phyloP scores from a whole-genome alignment of 1,140 invertebrate genomes.

The Monomorium pharaonis region DNA sequence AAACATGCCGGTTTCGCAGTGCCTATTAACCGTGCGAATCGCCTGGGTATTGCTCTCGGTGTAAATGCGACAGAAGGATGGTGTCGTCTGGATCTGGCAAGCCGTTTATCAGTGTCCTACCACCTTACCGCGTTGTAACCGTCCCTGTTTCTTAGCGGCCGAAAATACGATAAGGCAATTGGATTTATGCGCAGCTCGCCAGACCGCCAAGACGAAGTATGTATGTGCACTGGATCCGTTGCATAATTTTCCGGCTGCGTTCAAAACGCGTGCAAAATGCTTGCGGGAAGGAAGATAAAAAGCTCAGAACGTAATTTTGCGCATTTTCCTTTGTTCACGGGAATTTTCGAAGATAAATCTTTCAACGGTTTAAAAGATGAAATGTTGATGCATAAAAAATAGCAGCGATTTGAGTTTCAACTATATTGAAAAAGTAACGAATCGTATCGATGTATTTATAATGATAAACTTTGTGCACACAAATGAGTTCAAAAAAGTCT shows the following conservation, averaged over 20 bases:
- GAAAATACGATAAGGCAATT: conserved; percentile 73
- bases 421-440: no score
- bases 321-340: neutral
- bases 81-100: conserved; percentile 66
- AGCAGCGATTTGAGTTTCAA: neutral
- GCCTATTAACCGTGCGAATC: conserved; percentile 44
- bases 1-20: conserved; percentile 14
- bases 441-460: neutral
- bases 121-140: conserved; percentile 8
- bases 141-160: conserved; percentile 54
- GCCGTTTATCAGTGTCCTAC: conserved; percentile 65
- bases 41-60: conserved; percentile 27
- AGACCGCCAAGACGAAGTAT: neutral
- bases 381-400: neutral
- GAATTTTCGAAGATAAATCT: neutral
- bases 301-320: neutral
- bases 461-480: no score
- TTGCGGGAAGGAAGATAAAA: neutral
- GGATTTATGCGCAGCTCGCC: conserved; percentile 64
- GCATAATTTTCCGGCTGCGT: conserved; percentile 41
- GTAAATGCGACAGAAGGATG: conserved; percentile 27
- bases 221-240: conserved; percentile 4
- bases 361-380: neutral
- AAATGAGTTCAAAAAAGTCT: no score
- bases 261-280: conserved; percentile 4